Evolutionary conservation across 2,888 invertebrate genomes (phyloP), one percentile per base, ranked within the genome.

Genomic region (Caenorhabditis sp.): DNA sequence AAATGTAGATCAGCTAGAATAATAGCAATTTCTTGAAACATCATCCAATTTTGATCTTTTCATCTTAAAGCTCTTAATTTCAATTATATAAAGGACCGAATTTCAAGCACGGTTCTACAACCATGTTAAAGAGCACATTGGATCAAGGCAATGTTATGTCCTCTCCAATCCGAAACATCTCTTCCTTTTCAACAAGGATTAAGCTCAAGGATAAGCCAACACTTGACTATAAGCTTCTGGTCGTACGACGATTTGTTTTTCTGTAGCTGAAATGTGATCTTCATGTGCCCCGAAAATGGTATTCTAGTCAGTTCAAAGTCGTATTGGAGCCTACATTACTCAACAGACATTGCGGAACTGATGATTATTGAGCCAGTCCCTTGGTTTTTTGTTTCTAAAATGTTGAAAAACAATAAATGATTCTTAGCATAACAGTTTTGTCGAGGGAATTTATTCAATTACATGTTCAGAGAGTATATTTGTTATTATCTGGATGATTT

Each of bases 321-420:
- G 5, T 4, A n/a, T 40, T 20, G 47, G 18, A 18, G n/a, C 5
- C n/a, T 47, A 40, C 40, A 15, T 3, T 3, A 40, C 40, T 9
- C 13, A 40, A 3, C 15, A 40, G 15, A 3, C 2, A 15, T 3
- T 13, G 40, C 40, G 40, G 13, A 9, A 15, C 40, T 9, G 2
- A 40, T 13, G 3, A 8, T 40, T 15, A 13, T 15, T 15, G 9
- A 15, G 15, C 9, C 6, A 13, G 40, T 15, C 15, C 15, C 15
- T 4, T 40, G 2, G 50, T 50, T 22, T 6, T 32, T 32, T 32
- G 4, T 32, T 32, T 4, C 32, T 32, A 22, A 50, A 50, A 50
- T 50, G 50, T 50, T 50, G 50, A 18, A 18, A 50, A 50, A 50
- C 20, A 40, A 40, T n/a, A n/a, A n/a, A n/a, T n/a, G n/a, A n/a